These are phyloP conservation scores for Riparia riparia DNA, from an alignment of 2,113 vertebrate genomes.

Conservation along the genomic window DNA sequence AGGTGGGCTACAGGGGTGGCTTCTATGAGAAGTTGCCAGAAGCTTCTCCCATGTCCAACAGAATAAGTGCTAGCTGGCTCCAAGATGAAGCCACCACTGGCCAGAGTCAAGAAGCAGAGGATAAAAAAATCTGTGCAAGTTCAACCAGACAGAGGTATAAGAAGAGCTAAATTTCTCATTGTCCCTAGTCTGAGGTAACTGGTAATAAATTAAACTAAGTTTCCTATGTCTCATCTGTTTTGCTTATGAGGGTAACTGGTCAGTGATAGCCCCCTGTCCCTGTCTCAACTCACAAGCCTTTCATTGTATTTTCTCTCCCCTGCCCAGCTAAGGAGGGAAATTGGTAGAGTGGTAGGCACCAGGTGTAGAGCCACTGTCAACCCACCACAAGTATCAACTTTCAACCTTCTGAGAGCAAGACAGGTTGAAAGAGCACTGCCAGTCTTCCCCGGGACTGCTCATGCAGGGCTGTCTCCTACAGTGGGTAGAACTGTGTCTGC, in stretches of 20 bases:
- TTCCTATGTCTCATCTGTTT: neutral
- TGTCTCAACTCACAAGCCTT: accelerated
- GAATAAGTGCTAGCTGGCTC: accelerated
- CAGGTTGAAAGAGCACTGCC: neutral
- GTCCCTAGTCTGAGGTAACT: neutral
- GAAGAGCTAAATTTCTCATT: neutral
- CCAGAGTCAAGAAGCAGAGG: neutral
- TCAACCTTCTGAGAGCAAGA: neutral
- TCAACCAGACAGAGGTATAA: neutral
- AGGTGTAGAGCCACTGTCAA: neutral
- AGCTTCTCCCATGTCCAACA: neutral
- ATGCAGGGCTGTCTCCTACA: neutral
- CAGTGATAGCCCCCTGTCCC: neutral
- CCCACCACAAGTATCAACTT: neutral
- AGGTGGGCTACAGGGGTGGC: neutral
- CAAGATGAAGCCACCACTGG: neutral
- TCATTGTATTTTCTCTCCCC: neutral
- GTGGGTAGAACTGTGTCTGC: neutral
- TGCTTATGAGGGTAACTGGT: neutral
- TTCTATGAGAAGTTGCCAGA: neutral
- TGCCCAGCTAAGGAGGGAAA: neutral
- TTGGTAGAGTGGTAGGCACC: neutral
- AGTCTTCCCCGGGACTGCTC: neutral
- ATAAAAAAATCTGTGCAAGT: neutral
- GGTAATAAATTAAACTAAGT: neutral